Evolutionary conservation across 1,140 invertebrate species (phyloP).

Genomic region (Neotoxoptera formosana): DNA sequence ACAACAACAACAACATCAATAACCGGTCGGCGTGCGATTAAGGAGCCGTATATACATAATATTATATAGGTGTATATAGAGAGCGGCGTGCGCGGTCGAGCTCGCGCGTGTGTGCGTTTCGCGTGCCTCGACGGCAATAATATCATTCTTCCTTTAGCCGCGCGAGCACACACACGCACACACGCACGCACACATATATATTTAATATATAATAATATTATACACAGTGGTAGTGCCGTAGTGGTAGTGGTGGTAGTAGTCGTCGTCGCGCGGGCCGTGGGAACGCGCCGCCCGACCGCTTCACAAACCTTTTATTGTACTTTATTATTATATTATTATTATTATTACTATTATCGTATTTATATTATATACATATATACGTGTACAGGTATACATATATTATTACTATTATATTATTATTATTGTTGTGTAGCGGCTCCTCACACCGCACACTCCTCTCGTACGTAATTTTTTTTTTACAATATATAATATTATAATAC

Average conservation of each 20-base stretch:
- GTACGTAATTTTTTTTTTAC: not conserved
- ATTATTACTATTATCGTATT: not conserved
- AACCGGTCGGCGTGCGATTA: constrained; percentile 5
- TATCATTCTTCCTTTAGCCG: not conserved
- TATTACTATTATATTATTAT: constrained; percentile 10
- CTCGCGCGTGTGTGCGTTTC: not conserved
- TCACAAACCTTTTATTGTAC: constrained; percentile 48
- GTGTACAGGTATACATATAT: constrained; percentile 8
- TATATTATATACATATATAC: not conserved
- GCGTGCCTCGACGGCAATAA: constrained; percentile 25
- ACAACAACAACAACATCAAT: not conserved
- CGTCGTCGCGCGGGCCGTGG: constrained; percentile 38
- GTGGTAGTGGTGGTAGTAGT: too few species aligned
- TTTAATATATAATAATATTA: not conserved
- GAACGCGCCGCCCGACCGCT: constrained; percentile 44
- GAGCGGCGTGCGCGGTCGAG: not conserved
- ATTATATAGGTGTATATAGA: not conserved
- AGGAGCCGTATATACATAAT: too few species aligned
- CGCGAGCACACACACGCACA: not conserved
- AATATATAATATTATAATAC: constrained; percentile 11
- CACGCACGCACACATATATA: too few species aligned
- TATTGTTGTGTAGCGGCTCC: not conserved
- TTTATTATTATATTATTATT: constrained; percentile 27
- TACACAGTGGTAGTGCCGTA: too few species aligned
- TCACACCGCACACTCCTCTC: not conserved